phyloP scores from a whole-genome alignment of 1,140 invertebrate genomes.

The Hesperophylax magnus region DNA sequence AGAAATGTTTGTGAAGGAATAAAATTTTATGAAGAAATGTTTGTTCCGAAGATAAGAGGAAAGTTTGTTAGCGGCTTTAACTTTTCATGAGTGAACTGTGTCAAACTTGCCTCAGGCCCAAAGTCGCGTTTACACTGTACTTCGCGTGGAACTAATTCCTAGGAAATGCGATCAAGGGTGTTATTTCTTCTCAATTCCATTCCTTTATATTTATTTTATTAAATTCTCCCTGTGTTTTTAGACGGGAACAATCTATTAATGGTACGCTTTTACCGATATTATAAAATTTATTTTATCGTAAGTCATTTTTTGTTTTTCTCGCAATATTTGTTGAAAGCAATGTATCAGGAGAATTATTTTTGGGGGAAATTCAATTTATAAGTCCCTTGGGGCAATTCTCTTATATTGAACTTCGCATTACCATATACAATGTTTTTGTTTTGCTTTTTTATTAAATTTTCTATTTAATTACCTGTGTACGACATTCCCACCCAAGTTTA shows the following conservation, averaged over 20 bases:
- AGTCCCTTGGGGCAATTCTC: too few relatives aligned
- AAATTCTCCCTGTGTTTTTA: not conserved
- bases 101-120: slow-evolving; percentile 28
- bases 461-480: too few relatives aligned
- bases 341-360: too few relatives aligned
- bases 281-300: too few relatives aligned
- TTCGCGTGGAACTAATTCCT: slow-evolving; percentile 12
- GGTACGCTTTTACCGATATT: not conserved
- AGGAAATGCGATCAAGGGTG: not conserved
- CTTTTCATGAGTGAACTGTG: slow-evolving; percentile 48
- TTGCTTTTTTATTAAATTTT: too few relatives aligned
- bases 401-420: too few relatives aligned
- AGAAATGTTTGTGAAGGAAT: slow-evolving; percentile 35
- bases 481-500: too few relatives aligned
- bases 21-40: slow-evolving; percentile 49
- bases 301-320: too few relatives aligned
- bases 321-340: too few relatives aligned
- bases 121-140: slow-evolving; percentile 28
- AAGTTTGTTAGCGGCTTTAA: slow-evolving; percentile 45
- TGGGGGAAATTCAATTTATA: too few relatives aligned
- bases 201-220: not conserved
- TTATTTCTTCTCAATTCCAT: not conserved
- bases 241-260: not conserved
- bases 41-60: slow-evolving; percentile 49
- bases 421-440: too few relatives aligned